These are phyloP conservation scores for Tenthredo amoena DNA, from an alignment of 2,888 invertebrate genomes.

Conservation along the genomic window DNA sequence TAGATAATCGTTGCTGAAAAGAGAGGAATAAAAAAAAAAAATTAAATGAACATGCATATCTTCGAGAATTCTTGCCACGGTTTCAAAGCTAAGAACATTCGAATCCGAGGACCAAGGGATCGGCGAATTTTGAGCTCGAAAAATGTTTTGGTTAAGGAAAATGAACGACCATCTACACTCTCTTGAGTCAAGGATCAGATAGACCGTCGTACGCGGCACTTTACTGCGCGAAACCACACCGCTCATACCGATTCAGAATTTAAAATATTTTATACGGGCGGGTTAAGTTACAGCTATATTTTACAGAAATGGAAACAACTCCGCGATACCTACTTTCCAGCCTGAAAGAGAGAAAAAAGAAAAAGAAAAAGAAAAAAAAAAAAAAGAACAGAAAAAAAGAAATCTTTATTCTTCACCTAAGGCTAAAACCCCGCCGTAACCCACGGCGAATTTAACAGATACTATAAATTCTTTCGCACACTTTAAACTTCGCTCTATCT, in stretches of 20 bases:
- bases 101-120: slow-evolving; percentile 4
- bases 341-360: no score
- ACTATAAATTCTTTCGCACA: slow-evolving; percentile 46
- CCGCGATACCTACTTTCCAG: slow-evolving; percentile 2
- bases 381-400: background rate
- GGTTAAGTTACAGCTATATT: slow-evolving; percentile 35
- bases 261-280: background rate
- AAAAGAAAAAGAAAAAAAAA: background rate
- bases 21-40: background rate
- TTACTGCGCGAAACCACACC: slow-evolving; percentile 3
- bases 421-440: background rate
- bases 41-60: background rate
- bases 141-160: slow-evolving; percentile 32
- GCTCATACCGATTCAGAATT: slow-evolving; percentile 35
- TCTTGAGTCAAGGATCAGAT: slow-evolving; percentile 32
- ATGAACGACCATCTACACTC: slow-evolving; percentile 15
- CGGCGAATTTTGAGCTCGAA: background rate
- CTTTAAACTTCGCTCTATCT: slow-evolving; percentile 45
- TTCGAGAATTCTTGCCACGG: background rate
- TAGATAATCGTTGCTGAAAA: slow-evolving; percentile 12
- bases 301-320: slow-evolving; percentile 43
- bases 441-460: slow-evolving; percentile 42
- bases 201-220: slow-evolving; percentile 13
- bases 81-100: background rate
- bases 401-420: slow-evolving; percentile 33